These are phyloP conservation scores for Phocoena phocoena DNA, from an alignment of 2,113 vertebrate species.

Conservation along the genomic window DNA sequence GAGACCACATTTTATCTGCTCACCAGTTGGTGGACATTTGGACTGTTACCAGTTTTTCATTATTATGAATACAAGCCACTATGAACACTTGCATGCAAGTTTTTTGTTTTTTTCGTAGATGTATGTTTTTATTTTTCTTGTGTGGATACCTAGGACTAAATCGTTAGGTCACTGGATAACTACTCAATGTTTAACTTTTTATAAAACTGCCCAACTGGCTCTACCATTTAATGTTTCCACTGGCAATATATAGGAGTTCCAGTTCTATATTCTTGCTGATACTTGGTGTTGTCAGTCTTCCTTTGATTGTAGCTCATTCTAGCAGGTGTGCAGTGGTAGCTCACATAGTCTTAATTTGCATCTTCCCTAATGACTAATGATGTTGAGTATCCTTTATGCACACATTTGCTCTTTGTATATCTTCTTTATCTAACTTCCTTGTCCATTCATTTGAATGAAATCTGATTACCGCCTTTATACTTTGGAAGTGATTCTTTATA, in stretches of 20 bases:
- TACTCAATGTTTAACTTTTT: background rate
- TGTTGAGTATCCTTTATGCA: background rate
- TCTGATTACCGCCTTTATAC: background rate
- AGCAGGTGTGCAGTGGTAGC: background rate
- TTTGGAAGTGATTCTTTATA: background rate
- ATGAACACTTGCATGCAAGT: background rate
- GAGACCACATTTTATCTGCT: background rate
- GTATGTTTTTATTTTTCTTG: background rate
- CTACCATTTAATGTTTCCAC: background rate
- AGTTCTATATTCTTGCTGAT: background rate
- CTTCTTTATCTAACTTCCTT: background rate
- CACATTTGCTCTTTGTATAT: background rate
- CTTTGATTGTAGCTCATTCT: background rate
- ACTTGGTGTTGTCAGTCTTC: background rate
- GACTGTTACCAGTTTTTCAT: background rate
- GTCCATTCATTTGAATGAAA: background rate
- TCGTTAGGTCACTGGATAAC: background rate
- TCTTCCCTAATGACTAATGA: background rate
- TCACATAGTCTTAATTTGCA: background rate
- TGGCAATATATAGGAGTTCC: background rate
- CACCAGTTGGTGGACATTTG: background rate
- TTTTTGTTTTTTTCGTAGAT: background rate
- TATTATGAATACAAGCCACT: background rate
- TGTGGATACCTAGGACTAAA: background rate
- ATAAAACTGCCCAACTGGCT: background rate